phyloP scores from a whole-genome alignment of 2,888 invertebrate genomes.

The Metellina segmentata region DNA sequence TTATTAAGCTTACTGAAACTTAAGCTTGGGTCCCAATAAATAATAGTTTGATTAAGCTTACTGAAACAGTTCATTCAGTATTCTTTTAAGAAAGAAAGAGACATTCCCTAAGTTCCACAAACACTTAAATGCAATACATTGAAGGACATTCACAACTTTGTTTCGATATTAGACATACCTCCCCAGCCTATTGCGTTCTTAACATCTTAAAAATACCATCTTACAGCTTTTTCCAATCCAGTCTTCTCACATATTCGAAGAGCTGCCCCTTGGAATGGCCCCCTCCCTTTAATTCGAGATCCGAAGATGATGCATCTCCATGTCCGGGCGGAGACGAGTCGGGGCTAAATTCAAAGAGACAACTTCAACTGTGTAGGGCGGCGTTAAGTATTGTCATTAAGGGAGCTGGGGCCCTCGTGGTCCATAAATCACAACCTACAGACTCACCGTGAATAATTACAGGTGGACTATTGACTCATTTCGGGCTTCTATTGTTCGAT shows the following conservation, averaged over 20 bases:
- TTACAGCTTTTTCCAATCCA: not conserved
- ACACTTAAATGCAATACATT: no score
- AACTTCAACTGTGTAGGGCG: constrained; percentile 59
- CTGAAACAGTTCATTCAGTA: no score
- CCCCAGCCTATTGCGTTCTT: no score
- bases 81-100: no score
- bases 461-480: constrained; percentile 73
- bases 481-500: constrained; percentile 52
- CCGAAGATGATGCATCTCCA: constrained; percentile 24
- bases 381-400: constrained; percentile 68
- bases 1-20: no score
- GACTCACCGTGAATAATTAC: constrained; percentile 70
- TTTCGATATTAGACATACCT: no score
- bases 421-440: constrained; percentile 71
- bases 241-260: not conserved
- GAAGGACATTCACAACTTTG: no score
- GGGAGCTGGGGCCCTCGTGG: constrained; percentile 17
- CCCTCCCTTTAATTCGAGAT: not conserved
- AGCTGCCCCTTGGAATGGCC: not conserved
- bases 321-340: constrained; percentile 46
- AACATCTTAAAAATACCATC: not conserved
- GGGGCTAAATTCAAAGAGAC: constrained; percentile 53
- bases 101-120: no score
- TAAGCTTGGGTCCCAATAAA: no score
- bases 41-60: no score